Percentiles rank a stretch among this genome's conserved stretches.
Conservation (phyloP, 2,888 invertebrate species). For the Cartodere bifasciata region DNA sequence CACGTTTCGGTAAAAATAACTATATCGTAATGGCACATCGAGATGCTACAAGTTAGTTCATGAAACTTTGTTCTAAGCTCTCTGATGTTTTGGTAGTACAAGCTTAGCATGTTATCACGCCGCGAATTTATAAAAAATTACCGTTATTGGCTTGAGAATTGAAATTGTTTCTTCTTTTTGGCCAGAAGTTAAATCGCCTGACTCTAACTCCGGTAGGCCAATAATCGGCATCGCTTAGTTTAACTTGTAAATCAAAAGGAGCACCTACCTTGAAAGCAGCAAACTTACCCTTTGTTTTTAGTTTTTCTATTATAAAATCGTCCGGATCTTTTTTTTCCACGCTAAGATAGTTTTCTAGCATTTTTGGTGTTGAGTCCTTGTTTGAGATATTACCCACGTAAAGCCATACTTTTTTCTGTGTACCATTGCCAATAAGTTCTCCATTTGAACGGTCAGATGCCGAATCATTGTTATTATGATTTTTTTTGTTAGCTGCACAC, state of each 20-base stretch:
- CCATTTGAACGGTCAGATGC: conserved; percentile 4
- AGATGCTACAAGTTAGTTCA: too few species aligned
- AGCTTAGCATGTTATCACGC: too few species aligned
- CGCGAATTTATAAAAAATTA: too few species aligned
- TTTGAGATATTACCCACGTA: conserved; percentile 1
- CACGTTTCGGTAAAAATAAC: too few species aligned
- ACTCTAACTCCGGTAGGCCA: conserved; percentile 2
- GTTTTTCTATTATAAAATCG: conserved; percentile 2
- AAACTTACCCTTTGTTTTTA: conserved; percentile 1
- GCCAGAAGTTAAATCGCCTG: conserved; percentile 3
- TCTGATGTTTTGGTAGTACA: too few species aligned
- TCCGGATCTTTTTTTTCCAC: not conserved
- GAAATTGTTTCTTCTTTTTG: not conserved
- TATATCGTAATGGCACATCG: too few species aligned
- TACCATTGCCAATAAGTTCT: not conserved
- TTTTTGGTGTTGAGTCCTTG: conserved; percentile 2
- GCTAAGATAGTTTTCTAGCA: conserved; percentile 1
- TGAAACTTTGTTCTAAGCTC: too few species aligned
- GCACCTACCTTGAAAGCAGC: conserved; percentile 1
- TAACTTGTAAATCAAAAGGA: not conserved
- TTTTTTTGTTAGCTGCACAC: too few species aligned
- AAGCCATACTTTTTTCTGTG: conserved; percentile 3
- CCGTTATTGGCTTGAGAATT: not conserved
- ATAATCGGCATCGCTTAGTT: conserved; percentile 1
- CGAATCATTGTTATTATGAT: too few species aligned